A percentile compares a stretch with the other conserved stretches of the same genome.
These are phyloP conservation scores for Narcine bancroftii DNA, from an alignment of 2,113 vertebrate genomes.

Conservation along the genomic window DNA sequence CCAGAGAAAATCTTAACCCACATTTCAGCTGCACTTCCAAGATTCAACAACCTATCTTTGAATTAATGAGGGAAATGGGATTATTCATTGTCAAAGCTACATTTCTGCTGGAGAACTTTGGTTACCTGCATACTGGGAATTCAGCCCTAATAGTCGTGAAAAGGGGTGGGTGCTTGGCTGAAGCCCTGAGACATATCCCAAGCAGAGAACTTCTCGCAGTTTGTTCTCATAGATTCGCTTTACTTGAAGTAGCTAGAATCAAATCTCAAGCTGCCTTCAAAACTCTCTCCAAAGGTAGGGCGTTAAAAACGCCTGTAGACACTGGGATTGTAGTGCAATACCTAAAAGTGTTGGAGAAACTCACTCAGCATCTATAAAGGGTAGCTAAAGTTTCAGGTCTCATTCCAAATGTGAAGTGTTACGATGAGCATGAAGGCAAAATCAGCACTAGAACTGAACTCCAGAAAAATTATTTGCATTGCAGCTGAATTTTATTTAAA, in stretches of 20 bases:
- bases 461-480: neutral
- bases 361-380: no score
- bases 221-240: neutral
- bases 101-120: neutral
- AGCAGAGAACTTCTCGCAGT: no score
- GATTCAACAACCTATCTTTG: neutral
- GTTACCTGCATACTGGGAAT: neutral
- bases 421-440: neutral
- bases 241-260: neutral
- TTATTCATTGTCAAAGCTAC: neutral
- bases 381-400: no score
- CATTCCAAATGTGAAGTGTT: no score
- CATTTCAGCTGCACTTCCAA: neutral
- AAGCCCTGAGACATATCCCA: neutral
- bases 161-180: neutral
- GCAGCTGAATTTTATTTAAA: neutral
- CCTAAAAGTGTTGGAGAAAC: no score
- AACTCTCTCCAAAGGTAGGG: no score
- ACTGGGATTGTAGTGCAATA: no score
- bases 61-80: neutral
- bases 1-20: neutral
- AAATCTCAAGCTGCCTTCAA: neutral
- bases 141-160: neutral
- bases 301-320: no score
- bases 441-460: neutral